A percentile compares a stretch with the other conserved stretches of the same genome.
phyloP scores from a whole-genome alignment of 92 coral and sea anemone genomes.

The Virgularia gustaviana region DNA sequence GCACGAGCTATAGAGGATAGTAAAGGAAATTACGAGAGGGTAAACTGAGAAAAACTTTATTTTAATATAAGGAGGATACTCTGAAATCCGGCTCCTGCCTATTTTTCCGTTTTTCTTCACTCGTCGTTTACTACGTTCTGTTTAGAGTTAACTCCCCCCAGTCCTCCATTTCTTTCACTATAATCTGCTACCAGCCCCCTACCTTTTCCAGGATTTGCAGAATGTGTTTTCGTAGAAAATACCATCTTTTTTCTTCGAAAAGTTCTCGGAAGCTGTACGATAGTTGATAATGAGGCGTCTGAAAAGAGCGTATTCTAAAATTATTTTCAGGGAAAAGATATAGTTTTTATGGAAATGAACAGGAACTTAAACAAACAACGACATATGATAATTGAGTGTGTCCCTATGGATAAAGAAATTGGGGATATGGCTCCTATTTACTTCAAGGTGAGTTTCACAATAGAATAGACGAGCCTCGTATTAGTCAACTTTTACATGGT shows the following conservation, averaged over 20 bases:
- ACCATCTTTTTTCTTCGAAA: background rate
- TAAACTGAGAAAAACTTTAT: too few relatives aligned
- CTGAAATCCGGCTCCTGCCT: too few relatives aligned
- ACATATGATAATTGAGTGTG: constrained; percentile 91
- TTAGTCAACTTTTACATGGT: background rate
- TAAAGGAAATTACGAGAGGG: too few relatives aligned
- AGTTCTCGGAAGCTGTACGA: background rate
- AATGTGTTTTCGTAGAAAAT: background rate
- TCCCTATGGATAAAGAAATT: constrained; percentile 83
- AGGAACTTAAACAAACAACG: constrained; percentile 67
- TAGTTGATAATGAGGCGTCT: too few relatives aligned
- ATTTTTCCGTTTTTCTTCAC: too few relatives aligned
- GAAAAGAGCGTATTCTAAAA: too few relatives aligned
- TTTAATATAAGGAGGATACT: too few relatives aligned
- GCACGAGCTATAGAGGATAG: too few relatives aligned
- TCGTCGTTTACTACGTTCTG: too few relatives aligned
- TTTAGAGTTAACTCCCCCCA: too few relatives aligned
- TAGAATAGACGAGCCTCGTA: background rate
- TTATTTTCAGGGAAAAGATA: constrained; percentile 81
- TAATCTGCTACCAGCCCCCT: too few relatives aligned
- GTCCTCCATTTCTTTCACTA: too few relatives aligned
- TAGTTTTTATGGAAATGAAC: constrained; percentile 86
- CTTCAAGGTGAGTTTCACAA: constrained; percentile 64
- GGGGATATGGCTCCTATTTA: constrained; percentile 97
- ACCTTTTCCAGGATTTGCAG: background rate